Evolutionary conservation across 2,888 invertebrate genomes (phyloP), one percentile per base, ranked within the genome.

Genomic region (Protodeltote pygarga): DNA sequence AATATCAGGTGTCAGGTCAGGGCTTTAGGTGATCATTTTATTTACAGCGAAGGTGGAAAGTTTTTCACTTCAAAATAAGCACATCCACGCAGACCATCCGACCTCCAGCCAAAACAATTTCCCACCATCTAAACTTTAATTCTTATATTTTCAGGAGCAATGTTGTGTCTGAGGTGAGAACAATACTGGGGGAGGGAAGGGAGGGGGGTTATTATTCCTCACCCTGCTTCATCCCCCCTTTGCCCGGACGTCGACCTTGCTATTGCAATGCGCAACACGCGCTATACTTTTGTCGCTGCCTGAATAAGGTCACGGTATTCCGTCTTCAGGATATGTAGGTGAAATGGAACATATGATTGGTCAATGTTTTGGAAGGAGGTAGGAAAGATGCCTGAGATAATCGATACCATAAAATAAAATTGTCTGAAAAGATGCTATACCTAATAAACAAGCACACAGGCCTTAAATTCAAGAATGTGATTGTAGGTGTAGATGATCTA

Each of bases 261-360:
- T 79, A 86, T 87, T 89, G 78, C 80, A 75, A 88, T 87, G 83
- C 89, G 65, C 66, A 71, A 74, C 84, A 82, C 85, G 84, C 82
- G 73, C 81, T 65, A 71, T 79, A 78, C 79, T 86, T 84, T 85
- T 86, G 81, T 83, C 82, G 82, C 73, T 74, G 57, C 52, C 77
- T 69, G 83, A 87, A 87, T 88, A 81, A 81, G 88, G 88, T 85
- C 87, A 84, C 77, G 73, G 80, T 82, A 79, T 80, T 79, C 66
- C 60, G 61, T 67, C 60, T 67, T 35, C 63, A 65, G 68, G 71
- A 74, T 74, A 68, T 76, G 54, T 68, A 48, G 69, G 69, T 68
- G 65, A 70, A 72, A 64, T 71, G 69, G 65, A 63, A 67, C 71
- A 67, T 63, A 51, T 68, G 66, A 54, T 54, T 47, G 51, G 17